Evolutionary conservation across 2,888 invertebrate genomes (phyloP).

Genomic region (Bembecia ichneumoniformis): DNA sequence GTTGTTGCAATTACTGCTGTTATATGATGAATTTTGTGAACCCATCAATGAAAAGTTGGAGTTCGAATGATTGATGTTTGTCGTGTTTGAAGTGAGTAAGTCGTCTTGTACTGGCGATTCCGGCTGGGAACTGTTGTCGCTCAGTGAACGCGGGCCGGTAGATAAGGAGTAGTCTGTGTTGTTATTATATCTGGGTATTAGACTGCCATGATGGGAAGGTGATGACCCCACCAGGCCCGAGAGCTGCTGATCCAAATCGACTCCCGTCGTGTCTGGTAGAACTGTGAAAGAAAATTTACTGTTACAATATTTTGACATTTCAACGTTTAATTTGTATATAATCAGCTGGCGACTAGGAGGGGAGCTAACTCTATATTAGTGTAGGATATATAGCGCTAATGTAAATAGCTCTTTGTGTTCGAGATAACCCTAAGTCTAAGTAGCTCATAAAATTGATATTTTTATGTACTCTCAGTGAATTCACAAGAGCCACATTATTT

Average conservation of each 20-base stretch:
- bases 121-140: slow-evolving; percentile 86
- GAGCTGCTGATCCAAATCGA: slow-evolving; percentile 81
- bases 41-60: slow-evolving; percentile 77
- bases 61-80: slow-evolving; percentile 72
- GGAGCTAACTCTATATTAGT: too few relatives aligned
- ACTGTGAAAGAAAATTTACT: slow-evolving; percentile 57
- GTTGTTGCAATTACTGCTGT: slow-evolving; percentile 77
- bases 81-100: slow-evolving; percentile 75
- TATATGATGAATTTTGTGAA: slow-evolving; percentile 73
- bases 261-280: slow-evolving; percentile 83
- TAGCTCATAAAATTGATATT: too few relatives aligned
- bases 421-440: too few relatives aligned
- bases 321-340: too few relatives aligned
- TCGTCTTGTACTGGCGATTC: slow-evolving; percentile 89
- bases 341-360: too few relatives aligned
- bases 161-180: slow-evolving; percentile 77
- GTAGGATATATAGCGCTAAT: too few relatives aligned
- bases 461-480: too few relatives aligned
- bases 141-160: slow-evolving; percentile 81
- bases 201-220: slow-evolving; percentile 70
- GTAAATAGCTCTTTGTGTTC: too few relatives aligned
- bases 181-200: slow-evolving; percentile 79
- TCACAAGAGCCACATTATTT: too few relatives aligned
- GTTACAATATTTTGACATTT: too few relatives aligned
- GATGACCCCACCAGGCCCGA: slow-evolving; percentile 75